Percentiles rank a stretch among this genome's conserved stretches.
Conservation (phyloP, 2,888 invertebrate genomes). For the Macrosiphum euphorbiae region DNA sequence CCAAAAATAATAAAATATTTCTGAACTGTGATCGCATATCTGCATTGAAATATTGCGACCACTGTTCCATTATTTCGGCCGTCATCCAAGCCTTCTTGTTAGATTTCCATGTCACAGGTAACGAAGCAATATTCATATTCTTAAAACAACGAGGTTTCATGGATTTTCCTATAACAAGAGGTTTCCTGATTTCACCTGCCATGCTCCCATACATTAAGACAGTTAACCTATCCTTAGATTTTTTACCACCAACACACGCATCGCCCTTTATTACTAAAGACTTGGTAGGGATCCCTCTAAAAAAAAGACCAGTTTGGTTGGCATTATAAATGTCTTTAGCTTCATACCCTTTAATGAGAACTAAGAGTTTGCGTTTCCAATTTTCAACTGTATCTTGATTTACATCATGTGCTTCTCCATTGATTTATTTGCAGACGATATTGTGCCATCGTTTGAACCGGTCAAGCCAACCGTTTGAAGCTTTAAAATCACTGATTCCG, state of each 20-base stretch:
- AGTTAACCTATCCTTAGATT: constrained; percentile 68
- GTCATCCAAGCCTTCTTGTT: background rate
- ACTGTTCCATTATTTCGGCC: background rate
- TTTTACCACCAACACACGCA: constrained; percentile 68
- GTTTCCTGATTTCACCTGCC: constrained; percentile 65
- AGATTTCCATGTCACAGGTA: constrained; percentile 67
- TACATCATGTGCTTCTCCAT: too few relatives aligned
- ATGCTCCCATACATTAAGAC: constrained; percentile 22
- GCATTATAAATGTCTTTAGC: constrained; percentile 1
- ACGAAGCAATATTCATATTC: constrained; percentile 67
- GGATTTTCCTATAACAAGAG: constrained; percentile 69
- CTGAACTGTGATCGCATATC: background rate
- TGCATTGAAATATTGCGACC: constrained; percentile 5
- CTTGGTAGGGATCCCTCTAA: constrained; percentile 7
- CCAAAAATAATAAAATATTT: constrained; percentile 65
- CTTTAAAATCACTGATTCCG: too few relatives aligned
- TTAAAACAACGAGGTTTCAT: constrained; percentile 69
- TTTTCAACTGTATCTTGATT: too few relatives aligned
- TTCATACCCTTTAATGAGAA: background rate
- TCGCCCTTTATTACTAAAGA: constrained; percentile 68
- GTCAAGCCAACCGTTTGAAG: too few relatives aligned
- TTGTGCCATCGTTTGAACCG: too few relatives aligned
- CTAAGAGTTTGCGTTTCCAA: background rate
- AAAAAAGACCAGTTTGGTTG: background rate
- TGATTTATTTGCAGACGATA: too few relatives aligned